Evolutionary conservation across 2,797 vertebrate genomes (phyloP).

Genomic region (Microctenopoma steveboyesi): DNA sequence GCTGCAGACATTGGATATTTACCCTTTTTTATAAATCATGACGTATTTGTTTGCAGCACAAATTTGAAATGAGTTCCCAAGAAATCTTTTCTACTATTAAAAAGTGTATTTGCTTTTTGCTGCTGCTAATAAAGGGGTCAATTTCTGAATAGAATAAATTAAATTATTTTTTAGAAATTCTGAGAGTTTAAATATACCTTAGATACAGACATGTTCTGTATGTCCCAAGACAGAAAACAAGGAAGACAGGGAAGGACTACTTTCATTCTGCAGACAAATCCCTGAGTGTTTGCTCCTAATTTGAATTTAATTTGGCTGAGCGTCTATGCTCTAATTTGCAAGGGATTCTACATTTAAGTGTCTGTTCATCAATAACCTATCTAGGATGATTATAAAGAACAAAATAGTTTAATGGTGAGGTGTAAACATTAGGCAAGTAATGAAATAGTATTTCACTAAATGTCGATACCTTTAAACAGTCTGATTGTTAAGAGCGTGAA

Average conservation of each 20-base stretch:
- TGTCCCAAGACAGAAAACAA: background rate
- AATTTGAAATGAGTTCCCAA: too few species aligned
- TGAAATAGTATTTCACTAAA: background rate
- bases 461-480: background rate
- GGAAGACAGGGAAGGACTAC: background rate
- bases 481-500: slow-evolving; percentile 5
- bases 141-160: too few species aligned
- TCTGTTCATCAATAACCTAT: background rate
- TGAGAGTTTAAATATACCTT: too few species aligned
- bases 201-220: background rate
- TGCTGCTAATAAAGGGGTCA: too few species aligned
- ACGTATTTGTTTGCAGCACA: too few species aligned
- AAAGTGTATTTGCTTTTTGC: too few species aligned
- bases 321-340: slow-evolving; percentile 28
- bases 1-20: background rate
- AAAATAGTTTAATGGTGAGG: background rate
- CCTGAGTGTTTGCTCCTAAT: slow-evolving; percentile 28
- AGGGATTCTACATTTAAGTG: background rate
- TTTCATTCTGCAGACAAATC: slow-evolving; percentile 16
- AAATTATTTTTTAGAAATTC: too few species aligned
- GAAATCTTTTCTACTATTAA: too few species aligned
- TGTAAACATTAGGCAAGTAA: background rate
- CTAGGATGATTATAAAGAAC: background rate
- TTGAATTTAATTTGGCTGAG: slow-evolving; percentile 30
- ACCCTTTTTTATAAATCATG: too few species aligned